These are phyloP conservation scores for Sander vitreus DNA, from an alignment of 2,113 vertebrate species.

Conservation along the genomic window DNA sequence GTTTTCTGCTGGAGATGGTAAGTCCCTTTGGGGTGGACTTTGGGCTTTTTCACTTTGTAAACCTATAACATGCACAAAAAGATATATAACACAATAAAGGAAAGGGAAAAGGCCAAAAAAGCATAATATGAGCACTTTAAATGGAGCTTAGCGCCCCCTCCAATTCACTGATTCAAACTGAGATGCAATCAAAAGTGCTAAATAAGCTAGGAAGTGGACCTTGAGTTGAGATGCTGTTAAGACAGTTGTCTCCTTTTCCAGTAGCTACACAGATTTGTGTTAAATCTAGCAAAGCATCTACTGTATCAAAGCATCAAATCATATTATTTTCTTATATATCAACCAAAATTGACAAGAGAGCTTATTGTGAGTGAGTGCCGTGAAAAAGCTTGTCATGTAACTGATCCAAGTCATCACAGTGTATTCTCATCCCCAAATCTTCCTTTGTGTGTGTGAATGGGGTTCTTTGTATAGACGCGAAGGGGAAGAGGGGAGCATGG, in stretches of 20 bases:
- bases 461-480: constrained; percentile 17
- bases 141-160: too few relatives aligned
- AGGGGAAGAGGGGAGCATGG: not conserved
- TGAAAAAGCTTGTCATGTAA: constrained; percentile 17
- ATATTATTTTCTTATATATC: not conserved
- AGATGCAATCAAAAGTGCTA: not conserved
- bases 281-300: not conserved
- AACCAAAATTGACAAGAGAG: not conserved
- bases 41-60: too few relatives aligned
- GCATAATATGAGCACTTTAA: too few relatives aligned
- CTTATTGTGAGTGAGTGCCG: not conserved
- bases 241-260: not conserved
- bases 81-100: too few relatives aligned
- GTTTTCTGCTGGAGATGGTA: too few relatives aligned
- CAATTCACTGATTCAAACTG: not conserved
- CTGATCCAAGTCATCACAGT: constrained; percentile 13
- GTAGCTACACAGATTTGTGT: not conserved
- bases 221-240: not conserved
- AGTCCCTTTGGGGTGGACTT: too few relatives aligned
- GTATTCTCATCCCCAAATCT: not conserved
- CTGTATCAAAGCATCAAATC: not conserved
- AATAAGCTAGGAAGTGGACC: not conserved
- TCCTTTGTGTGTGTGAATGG: not conserved
- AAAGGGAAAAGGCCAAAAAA: too few relatives aligned
- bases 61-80: too few relatives aligned